phyloP scores from a whole-genome alignment of 2,888 invertebrate genomes.

The Dynastes maya region DNA sequence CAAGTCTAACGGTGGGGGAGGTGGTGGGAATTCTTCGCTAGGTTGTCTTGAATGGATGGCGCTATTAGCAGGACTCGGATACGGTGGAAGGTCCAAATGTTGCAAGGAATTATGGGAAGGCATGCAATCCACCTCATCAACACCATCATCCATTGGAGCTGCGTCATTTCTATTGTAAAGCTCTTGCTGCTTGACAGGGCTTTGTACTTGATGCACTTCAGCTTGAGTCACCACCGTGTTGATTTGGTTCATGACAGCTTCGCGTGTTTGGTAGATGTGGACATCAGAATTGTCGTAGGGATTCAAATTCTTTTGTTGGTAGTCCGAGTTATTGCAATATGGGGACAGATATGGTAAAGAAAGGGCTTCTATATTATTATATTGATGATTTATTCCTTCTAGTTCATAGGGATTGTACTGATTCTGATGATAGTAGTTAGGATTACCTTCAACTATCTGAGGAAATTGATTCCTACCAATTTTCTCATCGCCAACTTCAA shows the following conservation, averaged over 20 bases:
- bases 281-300: slow-evolving; percentile 44
- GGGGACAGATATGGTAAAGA: slow-evolving; percentile 73
- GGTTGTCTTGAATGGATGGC: slow-evolving; percentile 88
- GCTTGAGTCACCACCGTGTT: slow-evolving; percentile 86
- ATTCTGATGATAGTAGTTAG: slow-evolving; percentile 57
- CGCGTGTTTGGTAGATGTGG: slow-evolving; percentile 58
- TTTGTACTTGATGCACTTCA: slow-evolving; percentile 89
- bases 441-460: slow-evolving; percentile 64
- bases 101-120: slow-evolving; percentile 70
- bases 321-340: slow-evolving; percentile 17
- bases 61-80: slow-evolving; percentile 85
- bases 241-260: slow-evolving; percentile 50
- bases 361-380: slow-evolving; percentile 71
- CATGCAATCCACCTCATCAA: slow-evolving; percentile 80
- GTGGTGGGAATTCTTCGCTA: slow-evolving; percentile 92
- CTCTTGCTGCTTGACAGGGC: slow-evolving; percentile 75
- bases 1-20: slow-evolving; percentile 85
- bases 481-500: slow-evolving; percentile 72
- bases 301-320: slow-evolving; percentile 21
- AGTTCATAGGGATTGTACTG: slow-evolving; percentile 58
- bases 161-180: slow-evolving; percentile 56
- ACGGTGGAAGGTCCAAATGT: slow-evolving; percentile 81
- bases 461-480: slow-evolving; percentile 71
- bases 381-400: slow-evolving; percentile 18
- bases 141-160: slow-evolving; percentile 71